Base-by-base conservation (phyloP, 2,113 vertebrate genomes). In the Neoarius graeffei region DNA sequence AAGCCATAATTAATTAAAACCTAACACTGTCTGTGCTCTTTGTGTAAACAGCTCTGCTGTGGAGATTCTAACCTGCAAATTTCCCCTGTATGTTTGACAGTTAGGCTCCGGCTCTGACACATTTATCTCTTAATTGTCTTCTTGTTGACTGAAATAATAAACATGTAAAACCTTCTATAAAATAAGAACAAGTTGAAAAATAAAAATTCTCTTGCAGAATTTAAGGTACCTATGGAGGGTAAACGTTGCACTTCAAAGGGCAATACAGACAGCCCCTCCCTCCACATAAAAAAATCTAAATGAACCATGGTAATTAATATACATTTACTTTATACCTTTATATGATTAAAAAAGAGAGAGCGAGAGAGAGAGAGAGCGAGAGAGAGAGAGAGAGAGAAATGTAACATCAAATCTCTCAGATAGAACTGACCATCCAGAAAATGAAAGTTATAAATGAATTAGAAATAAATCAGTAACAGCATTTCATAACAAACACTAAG, bases 1-100 rank as follows among this genome's bases (percentile, higher is more conserved):
- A n/a, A 74, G 20, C 10, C 14, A 73, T 27, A 69, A 27, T 30
- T 17, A 35, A 71, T 7, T 15, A 15, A 42, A 71, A n/a, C 20
- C 20, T n/a, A 54, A 54, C 74, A 74, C 3, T 48, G 19, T 35
- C 19, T 20, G 19, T 48, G 19, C 14, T 74, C 15, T n/a, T 25
- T 15, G 25, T n/a, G 23, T 14, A 15, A 79, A 77, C 0, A 77
- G 74, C 11, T 52, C 42, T 13, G 13, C 11, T 7, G 76, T 56
- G 52, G 76, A 25, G 76, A 56, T n/a, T 79, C 76, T 79, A 52
- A 79, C 76, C 76, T 56, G 76, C 76, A 79, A 79, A 79, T 7
- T 27, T 54, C 76, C 76, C 25, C 13, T 52, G 6, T 11, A 54
- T 27, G 20, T 10, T 23, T 73, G 73, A 27, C 3, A 0, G 5